These are phyloP conservation scores for Crocallis elinguaria DNA, from an alignment of 2,888 invertebrate species.

Conservation along the genomic window DNA sequence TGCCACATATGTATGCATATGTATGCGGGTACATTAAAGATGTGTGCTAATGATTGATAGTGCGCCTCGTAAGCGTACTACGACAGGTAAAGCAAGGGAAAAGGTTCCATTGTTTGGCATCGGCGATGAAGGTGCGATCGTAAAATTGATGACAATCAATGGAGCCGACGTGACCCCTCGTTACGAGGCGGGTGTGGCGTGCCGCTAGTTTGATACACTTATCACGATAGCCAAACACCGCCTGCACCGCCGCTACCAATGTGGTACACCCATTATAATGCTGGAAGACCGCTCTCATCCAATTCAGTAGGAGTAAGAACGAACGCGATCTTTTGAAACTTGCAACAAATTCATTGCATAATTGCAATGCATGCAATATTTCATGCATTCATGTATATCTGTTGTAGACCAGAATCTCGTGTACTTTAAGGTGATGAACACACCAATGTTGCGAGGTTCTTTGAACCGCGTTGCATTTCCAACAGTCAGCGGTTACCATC, in stretches of 20 bases:
- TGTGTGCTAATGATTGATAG: neutral
- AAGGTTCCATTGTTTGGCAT: constrained; percentile 12
- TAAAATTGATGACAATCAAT: constrained; percentile 36
- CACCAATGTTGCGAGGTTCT: neutral
- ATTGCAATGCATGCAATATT: too few species aligned
- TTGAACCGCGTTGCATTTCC: neutral
- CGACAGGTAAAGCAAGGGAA: neutral
- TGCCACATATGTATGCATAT: too few species aligned
- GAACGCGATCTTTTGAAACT: neutral
- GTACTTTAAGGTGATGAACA: neutral
- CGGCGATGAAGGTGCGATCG: constrained; percentile 23
- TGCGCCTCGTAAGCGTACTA: neutral
- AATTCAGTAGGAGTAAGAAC: neutral
- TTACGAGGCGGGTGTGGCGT: constrained; percentile 35
- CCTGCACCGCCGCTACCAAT: constrained; percentile 11
- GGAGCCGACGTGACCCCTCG: constrained; percentile 32
- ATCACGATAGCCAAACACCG: constrained; percentile 22
- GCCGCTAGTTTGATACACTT: constrained; percentile 27
- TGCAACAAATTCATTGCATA: too few species aligned
- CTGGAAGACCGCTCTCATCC: neutral
- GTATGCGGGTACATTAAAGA: neutral
- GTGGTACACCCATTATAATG: constrained; percentile 10
- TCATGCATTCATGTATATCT: too few species aligned
- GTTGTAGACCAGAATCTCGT: neutral
- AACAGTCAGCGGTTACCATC: neutral